phyloP scores from a whole-genome alignment of 2,113 vertebrate species.

The Poecilia latipinna region DNA sequence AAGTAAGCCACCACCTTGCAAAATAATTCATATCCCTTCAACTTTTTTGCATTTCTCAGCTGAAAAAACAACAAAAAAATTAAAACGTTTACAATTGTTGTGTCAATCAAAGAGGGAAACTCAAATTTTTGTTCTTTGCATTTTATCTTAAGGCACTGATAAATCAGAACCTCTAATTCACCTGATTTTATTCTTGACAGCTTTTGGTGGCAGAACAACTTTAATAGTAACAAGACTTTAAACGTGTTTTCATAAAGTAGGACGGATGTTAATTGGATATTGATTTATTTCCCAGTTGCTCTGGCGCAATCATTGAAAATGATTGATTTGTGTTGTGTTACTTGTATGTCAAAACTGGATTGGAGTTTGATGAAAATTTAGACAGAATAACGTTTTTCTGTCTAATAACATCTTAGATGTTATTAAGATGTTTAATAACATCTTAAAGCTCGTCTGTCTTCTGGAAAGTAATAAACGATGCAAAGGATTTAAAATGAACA shows the following conservation, averaged over 20 bases:
- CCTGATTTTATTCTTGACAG: not conserved
- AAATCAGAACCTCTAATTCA: not conserved
- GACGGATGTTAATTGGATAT: not conserved
- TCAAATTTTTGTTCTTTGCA: too few species aligned
- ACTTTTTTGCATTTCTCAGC: not conserved
- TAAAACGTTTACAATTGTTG: not conserved
- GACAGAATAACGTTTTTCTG: too few species aligned
- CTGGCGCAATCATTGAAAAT: not conserved
- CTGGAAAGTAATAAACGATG: not conserved
- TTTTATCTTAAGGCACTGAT: too few species aligned
- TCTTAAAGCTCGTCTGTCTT: not conserved
- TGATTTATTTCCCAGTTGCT: not conserved
- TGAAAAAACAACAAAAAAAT: not conserved
- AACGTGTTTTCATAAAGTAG: not conserved
- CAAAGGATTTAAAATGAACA: not conserved
- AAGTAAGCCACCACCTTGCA: not conserved
- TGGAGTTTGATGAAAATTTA: not conserved
- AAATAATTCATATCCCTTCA: not conserved
- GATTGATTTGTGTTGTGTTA: not conserved
- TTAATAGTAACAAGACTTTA: not conserved
- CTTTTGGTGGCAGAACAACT: not conserved
- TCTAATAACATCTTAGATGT: not conserved
- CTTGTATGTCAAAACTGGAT: not conserved
- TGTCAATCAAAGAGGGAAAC: not conserved
- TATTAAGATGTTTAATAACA: not conserved